Evolutionary conservation across 2,797 vertebrate genomes (phyloP).

Genomic region (Chromis chromis): DNA sequence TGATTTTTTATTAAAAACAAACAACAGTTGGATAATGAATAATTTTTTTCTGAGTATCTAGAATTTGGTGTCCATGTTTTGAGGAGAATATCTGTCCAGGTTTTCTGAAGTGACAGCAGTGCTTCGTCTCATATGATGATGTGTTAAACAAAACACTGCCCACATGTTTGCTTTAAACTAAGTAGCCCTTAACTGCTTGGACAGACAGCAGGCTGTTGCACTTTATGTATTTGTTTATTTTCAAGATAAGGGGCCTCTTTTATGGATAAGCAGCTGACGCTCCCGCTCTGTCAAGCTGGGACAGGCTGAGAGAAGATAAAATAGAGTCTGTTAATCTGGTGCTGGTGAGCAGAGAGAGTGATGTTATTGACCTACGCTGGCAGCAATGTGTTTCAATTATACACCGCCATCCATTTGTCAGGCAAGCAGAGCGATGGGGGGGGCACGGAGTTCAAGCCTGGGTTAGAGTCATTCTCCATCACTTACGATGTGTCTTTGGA

Average conservation of each 20-base stretch:
- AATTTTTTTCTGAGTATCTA: neutral
- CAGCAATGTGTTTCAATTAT: slow-evolving; percentile 99
- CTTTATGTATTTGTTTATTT: slow-evolving; percentile 89
- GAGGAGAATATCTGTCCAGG: neutral
- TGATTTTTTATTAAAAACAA: neutral
- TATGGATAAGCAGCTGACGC: slow-evolving; percentile 97
- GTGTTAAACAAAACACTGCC: slow-evolving; percentile 76
- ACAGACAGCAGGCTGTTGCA: slow-evolving; percentile 82
- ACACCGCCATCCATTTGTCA: slow-evolving; percentile 99
- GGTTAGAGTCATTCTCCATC: slow-evolving; percentile 98
- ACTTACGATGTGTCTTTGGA: slow-evolving; percentile 99
- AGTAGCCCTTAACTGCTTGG: slow-evolving; percentile 82
- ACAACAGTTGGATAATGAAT: neutral
- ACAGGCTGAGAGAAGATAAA: slow-evolving; percentile 91
- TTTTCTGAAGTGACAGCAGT: slow-evolving; percentile 66
- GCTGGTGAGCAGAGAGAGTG: slow-evolving; percentile 85
- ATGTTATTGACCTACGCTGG: slow-evolving; percentile 99
- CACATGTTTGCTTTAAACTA: slow-evolving; percentile 82
- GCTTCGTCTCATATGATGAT: slow-evolving; percentile 72
- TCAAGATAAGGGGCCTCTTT: slow-evolving; percentile 93
- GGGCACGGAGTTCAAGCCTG: slow-evolving; percentile 95
- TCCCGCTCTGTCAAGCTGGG: slow-evolving; percentile 91
- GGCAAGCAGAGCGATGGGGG: slow-evolving; percentile 90
- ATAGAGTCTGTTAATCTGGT: slow-evolving; percentile 94
- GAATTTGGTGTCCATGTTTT: neutral